Base-by-base conservation (phyloP, 2,888 invertebrate genomes). In the Caenorhabditis afra region DNA sequence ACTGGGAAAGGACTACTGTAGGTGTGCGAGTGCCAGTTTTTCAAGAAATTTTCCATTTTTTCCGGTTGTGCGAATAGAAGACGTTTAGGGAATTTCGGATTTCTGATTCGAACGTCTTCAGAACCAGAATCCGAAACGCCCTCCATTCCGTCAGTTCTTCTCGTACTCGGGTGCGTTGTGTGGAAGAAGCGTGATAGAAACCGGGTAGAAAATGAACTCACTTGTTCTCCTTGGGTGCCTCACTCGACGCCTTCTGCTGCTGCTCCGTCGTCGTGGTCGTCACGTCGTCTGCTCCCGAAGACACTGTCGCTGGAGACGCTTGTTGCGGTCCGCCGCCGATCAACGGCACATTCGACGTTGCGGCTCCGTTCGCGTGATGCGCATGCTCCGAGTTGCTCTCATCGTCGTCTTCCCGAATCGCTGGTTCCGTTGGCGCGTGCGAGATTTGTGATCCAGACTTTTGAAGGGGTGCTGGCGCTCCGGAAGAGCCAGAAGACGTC, bases 341-440 rank as follows among this genome's bases (percentile, higher is more conserved):
- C 47, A 66, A 47, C 22, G 74, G 74, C n/a, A 74, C 81, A 59
- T 77, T 77, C 1, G 65, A 16, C 23, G 75, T 77, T 0, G 65
- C n/a, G 39, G 53, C 66, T 39, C 75, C 75, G 41, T 75, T 68
- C 23, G 58, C 68, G 41, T 41, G 29, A 29, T 29, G 41, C 41
- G 41, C 14, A 39, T 77, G 75, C 22, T 85, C 86, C 49, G 80
- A 82, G 50, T 57, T 83, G 50, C 55, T 82, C 74, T 89, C 89
- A 58, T 89, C 87, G 8, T 88, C 88, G 44, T 90, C 90, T 53
- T 90, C 90, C 59, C 84, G 82, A 64, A 90, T 90, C 14, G 85
- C 84, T 7, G 90, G 89, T 66, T 90, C 88, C 0, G 83, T 84
- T 1, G 90, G 90, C 11, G 90, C 86, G 57, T 90, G 90, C 8